Evolutionary conservation across 2,888 invertebrate genomes (phyloP).

Genomic region (Xestia sexstrigata): DNA sequence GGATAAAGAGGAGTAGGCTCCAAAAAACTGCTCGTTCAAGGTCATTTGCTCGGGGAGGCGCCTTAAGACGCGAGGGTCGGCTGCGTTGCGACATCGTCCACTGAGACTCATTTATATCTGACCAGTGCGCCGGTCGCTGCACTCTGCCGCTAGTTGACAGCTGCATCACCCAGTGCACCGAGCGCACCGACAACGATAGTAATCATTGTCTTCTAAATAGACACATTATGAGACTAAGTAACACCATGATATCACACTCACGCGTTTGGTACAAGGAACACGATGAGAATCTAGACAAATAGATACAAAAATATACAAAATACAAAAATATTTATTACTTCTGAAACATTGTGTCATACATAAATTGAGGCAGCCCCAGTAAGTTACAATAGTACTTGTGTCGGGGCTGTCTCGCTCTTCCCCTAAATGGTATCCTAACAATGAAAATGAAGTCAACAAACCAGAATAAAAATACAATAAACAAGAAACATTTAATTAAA

Average conservation of each 20-base stretch:
- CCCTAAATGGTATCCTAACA: too few relatives aligned
- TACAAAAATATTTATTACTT: too few relatives aligned
- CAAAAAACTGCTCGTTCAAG: too few relatives aligned
- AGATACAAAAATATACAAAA: neutral
- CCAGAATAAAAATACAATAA: too few relatives aligned
- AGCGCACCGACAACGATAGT: neutral
- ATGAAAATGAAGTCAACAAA: too few relatives aligned
- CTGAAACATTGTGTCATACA: too few relatives aligned
- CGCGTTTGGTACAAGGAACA: neutral
- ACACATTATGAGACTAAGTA: neutral
- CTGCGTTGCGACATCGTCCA: conserved; percentile 36
- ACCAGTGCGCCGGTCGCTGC: neutral
- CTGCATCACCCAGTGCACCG: neutral
- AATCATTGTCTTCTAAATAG: neutral
- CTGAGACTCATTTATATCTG: conserved; percentile 22
- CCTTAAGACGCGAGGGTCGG: conserved; percentile 30
- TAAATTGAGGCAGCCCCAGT: too few relatives aligned
- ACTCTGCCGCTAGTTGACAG: conserved; percentile 14
- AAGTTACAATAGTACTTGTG: too few relatives aligned
- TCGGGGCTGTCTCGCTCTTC: too few relatives aligned
- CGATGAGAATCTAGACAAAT: neutral
- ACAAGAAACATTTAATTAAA: too few relatives aligned
- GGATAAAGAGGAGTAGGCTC: too few relatives aligned
- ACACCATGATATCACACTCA: neutral
- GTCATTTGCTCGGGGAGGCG: too few relatives aligned